phyloP scores from a whole-genome alignment of 2,113 vertebrate genomes.

The Nothobranchius kuhntae region DNA sequence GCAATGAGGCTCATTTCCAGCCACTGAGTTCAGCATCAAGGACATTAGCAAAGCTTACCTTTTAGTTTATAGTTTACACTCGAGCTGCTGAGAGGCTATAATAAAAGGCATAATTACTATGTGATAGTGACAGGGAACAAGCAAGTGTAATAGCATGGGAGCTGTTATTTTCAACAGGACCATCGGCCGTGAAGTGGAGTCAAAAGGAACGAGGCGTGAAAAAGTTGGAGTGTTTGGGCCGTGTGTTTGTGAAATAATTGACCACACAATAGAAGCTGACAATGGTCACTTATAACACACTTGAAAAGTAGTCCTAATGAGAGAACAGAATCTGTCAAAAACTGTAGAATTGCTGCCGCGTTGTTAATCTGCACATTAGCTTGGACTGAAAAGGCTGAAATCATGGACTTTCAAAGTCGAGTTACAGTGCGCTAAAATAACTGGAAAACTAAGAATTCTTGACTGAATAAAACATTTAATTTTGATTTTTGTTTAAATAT shows the following conservation, averaged over 20 bases:
- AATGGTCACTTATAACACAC: constrained; percentile 40
- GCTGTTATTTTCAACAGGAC: constrained; percentile 59
- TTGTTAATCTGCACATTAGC: constrained; percentile 37
- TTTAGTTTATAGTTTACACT: constrained; percentile 58
- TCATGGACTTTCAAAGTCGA: constrained; percentile 32
- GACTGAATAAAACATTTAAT: constrained; percentile 65
- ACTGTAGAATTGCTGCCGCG: constrained; percentile 23
- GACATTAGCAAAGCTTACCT: constrained; percentile 36
- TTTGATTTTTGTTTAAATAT: constrained; percentile 63
- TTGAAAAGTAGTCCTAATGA: constrained; percentile 52
- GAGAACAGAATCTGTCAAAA: constrained; percentile 30
- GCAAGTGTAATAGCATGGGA: constrained; percentile 55
- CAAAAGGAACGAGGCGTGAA: constrained; percentile 64
- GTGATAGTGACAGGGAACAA: constrained; percentile 64
- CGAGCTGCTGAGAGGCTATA: constrained; percentile 58
- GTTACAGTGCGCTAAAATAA: constrained; percentile 38
- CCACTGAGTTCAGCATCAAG: constrained; percentile 37
- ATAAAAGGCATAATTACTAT: constrained; percentile 69
- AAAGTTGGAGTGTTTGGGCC: constrained; percentile 54
- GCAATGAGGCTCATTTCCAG: constrained; percentile 44
- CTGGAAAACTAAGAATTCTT: constrained; percentile 51
- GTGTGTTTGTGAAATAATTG: constrained; percentile 47
- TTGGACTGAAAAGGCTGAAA: constrained; percentile 32
- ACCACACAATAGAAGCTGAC: constrained; percentile 34
- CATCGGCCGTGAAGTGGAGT: constrained; percentile 57